These are phyloP conservation scores for Hylia prasina DNA, from an alignment of 2,113 vertebrate genomes.

Conservation along the genomic window DNA sequence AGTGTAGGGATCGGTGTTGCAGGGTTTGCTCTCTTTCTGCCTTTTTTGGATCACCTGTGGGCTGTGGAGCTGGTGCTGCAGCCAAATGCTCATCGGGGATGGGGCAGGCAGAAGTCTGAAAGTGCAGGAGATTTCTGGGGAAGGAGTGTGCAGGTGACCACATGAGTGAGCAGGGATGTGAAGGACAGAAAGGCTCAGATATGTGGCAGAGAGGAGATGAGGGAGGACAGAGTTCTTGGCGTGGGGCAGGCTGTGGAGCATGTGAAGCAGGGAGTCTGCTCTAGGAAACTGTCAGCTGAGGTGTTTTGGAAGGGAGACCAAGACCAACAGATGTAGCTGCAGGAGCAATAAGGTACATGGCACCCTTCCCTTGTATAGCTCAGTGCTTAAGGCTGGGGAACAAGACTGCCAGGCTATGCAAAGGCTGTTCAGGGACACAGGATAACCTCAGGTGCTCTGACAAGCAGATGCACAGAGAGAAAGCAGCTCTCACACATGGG, in stretches of 20 bases:
- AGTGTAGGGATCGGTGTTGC: background rate
- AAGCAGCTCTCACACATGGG: fast-evolving
- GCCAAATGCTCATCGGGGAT: background rate
- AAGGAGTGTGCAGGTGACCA: background rate
- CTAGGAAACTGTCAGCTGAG: background rate
- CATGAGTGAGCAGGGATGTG: fast-evolving
- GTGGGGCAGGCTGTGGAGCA: background rate
- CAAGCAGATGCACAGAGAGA: background rate
- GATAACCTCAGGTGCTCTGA: background rate
- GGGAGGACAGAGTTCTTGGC: background rate
- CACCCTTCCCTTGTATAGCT: background rate
- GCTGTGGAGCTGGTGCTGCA: background rate
- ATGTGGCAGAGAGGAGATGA: background rate
- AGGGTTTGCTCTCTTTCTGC: background rate
- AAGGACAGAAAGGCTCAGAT: fast-evolving
- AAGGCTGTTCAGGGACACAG: background rate
- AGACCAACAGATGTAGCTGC: background rate
- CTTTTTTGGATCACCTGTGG: background rate
- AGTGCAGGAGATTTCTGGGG: background rate
- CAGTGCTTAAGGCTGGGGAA: background rate
- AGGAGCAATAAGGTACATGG: background rate
- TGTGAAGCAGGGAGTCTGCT: fast-evolving
- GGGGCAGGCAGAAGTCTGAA: background rate
- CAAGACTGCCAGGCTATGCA: background rate
- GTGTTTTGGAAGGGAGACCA: background rate